phyloP scores from a whole-genome alignment of 2,888 invertebrate genomes.

The Glomeris marginata region DNA sequence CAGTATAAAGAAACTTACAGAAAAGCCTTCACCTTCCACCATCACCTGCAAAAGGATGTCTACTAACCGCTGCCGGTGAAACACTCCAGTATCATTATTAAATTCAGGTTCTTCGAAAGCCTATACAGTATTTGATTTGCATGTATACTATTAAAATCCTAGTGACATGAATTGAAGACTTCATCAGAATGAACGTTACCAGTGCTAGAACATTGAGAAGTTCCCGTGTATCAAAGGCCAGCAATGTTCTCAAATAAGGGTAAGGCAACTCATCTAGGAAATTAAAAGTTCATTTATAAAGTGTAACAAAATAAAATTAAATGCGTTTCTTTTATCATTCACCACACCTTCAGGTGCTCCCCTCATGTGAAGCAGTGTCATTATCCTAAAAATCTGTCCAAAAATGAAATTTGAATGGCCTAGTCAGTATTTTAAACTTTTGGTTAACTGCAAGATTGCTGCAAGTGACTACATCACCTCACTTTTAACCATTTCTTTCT shows the following conservation, averaged over 20 bases:
- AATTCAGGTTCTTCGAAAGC: conserved; percentile 72
- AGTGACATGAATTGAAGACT: not conserved
- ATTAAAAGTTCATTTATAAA: not conserved
- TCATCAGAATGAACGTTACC: conserved; percentile 19
- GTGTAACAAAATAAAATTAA: not conserved
- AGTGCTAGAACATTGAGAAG: conserved; percentile 70
- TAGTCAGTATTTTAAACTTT: not conserved
- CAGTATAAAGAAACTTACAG: conserved; percentile 40
- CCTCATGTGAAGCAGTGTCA: conserved; percentile 51
- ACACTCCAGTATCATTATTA: conserved; percentile 49
- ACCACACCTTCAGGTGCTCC: conserved; percentile 34
- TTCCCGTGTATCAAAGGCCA: conserved; percentile 69
- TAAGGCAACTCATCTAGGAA: conserved; percentile 22
- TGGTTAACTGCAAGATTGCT: not conserved
- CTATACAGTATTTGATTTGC: conserved; percentile 19
- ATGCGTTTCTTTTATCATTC: not conserved
- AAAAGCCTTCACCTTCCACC: conserved; percentile 44
- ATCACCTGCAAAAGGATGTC: conserved; percentile 63
- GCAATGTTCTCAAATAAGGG: conserved; percentile 40
- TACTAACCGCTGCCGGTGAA: conserved; percentile 57
- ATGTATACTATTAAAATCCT: not conserved
- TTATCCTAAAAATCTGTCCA: conserved; percentile 45
- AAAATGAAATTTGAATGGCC: not conserved
- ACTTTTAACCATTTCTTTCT: conserved; percentile 50
- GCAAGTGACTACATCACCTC: conserved; percentile 22